Conservation (phyloP, 2,888 invertebrate genomes). For the Epirrita christyi region DNA sequence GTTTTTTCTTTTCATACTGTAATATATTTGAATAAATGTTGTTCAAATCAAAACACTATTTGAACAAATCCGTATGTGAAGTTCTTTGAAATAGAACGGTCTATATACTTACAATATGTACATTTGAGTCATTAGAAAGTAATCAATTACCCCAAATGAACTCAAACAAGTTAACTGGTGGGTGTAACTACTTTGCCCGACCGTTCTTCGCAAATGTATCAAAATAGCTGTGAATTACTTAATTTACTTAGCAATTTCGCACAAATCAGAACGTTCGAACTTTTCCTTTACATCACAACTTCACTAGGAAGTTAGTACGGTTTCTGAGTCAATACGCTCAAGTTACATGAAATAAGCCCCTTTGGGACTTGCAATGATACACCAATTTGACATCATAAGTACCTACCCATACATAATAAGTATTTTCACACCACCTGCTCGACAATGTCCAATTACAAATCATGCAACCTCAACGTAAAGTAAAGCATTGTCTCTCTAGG, state of each 20-base stretch:
- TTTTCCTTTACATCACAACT: slow-evolving; percentile 43
- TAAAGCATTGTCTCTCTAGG: no score
- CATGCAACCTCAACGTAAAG: no score
- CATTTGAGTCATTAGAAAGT: slow-evolving; percentile 15
- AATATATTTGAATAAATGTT: neutral
- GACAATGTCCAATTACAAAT: no score
- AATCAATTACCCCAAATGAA: slow-evolving; percentile 26
- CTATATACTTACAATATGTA: neutral
- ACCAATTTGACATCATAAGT: slow-evolving; percentile 2
- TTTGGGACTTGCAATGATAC: slow-evolving; percentile 41
- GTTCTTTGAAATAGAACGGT: no score
- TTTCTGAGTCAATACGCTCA: slow-evolving; percentile 42
- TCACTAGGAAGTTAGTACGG: slow-evolving; percentile 18
- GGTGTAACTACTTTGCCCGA: slow-evolving; percentile 24
- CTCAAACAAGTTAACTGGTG: slow-evolving; percentile 27
- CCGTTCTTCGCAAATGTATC: slow-evolving; percentile 37
- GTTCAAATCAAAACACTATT: no score
- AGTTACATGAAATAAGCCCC: slow-evolving; percentile 60
- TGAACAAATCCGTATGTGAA: no score
- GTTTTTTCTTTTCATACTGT: slow-evolving; percentile 8
- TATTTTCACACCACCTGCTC: no score
- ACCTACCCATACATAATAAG: no score
- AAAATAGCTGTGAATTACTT: slow-evolving; percentile 42
- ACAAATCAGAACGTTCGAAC: slow-evolving; percentile 48
- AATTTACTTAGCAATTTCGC: slow-evolving; percentile 51